These are phyloP conservation scores for Ceratina japonica DNA, from an alignment of 1,140 invertebrate genomes.

Conservation along the genomic window DNA sequence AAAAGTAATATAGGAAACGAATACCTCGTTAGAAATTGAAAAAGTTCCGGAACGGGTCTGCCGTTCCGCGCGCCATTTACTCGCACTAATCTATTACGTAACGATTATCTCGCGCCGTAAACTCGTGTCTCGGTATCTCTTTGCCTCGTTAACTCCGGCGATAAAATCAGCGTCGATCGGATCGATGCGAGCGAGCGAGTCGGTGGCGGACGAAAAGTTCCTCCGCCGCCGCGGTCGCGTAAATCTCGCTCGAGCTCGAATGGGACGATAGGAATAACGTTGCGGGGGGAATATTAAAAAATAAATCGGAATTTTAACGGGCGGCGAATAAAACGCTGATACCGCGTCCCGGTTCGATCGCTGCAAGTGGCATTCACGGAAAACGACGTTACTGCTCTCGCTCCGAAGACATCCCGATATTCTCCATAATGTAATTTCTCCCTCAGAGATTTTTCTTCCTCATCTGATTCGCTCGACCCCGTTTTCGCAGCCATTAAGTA, in stretches of 20 bases:
- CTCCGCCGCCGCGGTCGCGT: neutral
- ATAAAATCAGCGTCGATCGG: neutral
- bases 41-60: neutral
- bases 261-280: neutral
- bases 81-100: neutral
- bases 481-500: constrained; percentile 31
- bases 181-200: neutral
- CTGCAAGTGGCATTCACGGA: constrained; percentile 25
- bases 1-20: neutral
- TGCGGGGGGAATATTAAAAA: constrained; percentile 4
- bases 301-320: neutral
- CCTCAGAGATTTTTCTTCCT: constrained; percentile 23
- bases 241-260: neutral
- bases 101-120: neutral
- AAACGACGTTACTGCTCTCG: neutral
- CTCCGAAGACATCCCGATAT: constrained; percentile 36
- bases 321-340: neutral
- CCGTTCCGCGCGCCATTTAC: neutral
- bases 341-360: constrained; percentile 10
- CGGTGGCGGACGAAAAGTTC: neutral
- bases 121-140: neutral
- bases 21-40: constrained; percentile 1
- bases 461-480: constrained; percentile 35
- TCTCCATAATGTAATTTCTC: constrained; percentile 48
- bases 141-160: neutral